Evolutionary conservation across 2,888 invertebrate genomes (phyloP).

Genomic region (Cephus rjabovi): DNA sequence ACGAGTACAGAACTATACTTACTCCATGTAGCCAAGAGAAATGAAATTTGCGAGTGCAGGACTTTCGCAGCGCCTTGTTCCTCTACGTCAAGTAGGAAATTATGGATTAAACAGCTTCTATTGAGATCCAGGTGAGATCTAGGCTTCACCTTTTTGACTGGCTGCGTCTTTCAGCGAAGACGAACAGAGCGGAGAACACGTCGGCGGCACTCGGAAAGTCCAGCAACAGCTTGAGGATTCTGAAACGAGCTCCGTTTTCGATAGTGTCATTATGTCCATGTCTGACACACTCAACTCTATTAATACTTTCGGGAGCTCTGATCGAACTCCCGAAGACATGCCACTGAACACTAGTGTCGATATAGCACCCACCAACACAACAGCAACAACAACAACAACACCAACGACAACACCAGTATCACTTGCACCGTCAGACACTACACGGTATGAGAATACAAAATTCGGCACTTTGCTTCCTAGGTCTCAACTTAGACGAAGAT

Average conservation of each 20-base stretch:
- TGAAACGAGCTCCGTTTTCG: slow-evolving; percentile 62
- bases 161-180: slow-evolving; percentile 57
- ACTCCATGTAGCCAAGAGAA: not conserved
- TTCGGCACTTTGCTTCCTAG: slow-evolving; percentile 26
- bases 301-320: slow-evolving; percentile 65
- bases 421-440: slow-evolving; percentile 50
- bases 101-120: not conserved
- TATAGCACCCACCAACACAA: not conserved
- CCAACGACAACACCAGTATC: slow-evolving; percentile 37
- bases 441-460: slow-evolving; percentile 54
- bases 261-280: slow-evolving; percentile 65
- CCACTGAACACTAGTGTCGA: slow-evolving; percentile 55
- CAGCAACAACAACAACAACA: slow-evolving; percentile 13
- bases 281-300: slow-evolving; percentile 66
- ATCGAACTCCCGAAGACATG: slow-evolving; percentile 65
- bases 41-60: not conserved
- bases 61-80: not conserved
- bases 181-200: slow-evolving; percentile 48
- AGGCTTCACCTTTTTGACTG: not conserved
- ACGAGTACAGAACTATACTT: not conserved
- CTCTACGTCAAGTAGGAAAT: not conserved
- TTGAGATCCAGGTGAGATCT: not conserved
- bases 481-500: not conserved
- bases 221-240: slow-evolving; percentile 59
- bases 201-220: slow-evolving; percentile 52